Percentiles rank a stretch among this genome's conserved stretches.
Conservation (phyloP, 2,797 vertebrate species). For the Podargus strigoides region DNA sequence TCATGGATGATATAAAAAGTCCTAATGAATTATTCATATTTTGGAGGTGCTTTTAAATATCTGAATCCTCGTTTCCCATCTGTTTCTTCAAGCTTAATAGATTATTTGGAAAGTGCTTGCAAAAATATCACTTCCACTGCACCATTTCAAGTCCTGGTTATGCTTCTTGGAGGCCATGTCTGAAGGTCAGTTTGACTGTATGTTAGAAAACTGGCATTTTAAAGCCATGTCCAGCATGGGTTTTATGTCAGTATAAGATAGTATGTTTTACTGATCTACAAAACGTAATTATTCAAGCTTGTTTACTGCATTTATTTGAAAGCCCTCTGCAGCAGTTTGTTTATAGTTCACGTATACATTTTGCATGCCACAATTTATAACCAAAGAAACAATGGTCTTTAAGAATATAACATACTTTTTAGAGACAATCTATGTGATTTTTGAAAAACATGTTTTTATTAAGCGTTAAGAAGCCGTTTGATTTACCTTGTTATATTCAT, state of each 20-base stretch:
- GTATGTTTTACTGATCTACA: not conserved
- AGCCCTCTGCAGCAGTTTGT: not conserved
- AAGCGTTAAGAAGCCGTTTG: not conserved
- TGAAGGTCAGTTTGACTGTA: not conserved
- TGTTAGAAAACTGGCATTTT: not conserved
- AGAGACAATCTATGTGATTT: not conserved
- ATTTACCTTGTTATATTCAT: not conserved
- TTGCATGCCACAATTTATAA: not conserved
- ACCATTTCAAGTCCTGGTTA: not conserved
- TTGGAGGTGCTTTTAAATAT: not conserved
- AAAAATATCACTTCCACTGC: not conserved
- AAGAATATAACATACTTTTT: not conserved
- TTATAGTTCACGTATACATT: not conserved
- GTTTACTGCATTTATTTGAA: not conserved
- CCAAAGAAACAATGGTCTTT: not conserved
- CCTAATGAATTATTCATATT: not conserved
- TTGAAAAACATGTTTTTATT: not conserved
- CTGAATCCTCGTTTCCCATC: not conserved
- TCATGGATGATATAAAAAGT: not conserved
- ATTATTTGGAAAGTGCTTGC: not conserved
- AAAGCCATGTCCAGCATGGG: not conserved
- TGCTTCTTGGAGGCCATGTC: not conserved
- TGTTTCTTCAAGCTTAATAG: not conserved
- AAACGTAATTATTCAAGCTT: not conserved
- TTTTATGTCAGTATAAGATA: not conserved